Conservation (phyloP, 2,888 invertebrate genomes). For the Scrobipalpa costella region DNA sequence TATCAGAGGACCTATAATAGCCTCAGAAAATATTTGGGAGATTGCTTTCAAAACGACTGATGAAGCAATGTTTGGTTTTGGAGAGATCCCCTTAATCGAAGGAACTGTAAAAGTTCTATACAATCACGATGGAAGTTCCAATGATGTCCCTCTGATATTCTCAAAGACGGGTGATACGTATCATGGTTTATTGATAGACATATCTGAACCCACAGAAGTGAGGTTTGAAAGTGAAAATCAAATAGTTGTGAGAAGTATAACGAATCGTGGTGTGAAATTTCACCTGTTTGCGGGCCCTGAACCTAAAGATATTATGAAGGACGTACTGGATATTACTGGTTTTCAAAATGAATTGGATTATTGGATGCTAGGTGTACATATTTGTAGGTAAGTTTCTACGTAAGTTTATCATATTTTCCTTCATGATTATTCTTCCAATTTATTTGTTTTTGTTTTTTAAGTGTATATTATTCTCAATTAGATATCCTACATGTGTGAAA, state of each 20-base stretch:
- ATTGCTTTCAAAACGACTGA: constrained; percentile 78
- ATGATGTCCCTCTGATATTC: constrained; percentile 75
- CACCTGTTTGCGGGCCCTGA: constrained; percentile 69
- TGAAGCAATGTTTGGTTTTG: constrained; percentile 79
- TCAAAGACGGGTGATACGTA: constrained; percentile 74
- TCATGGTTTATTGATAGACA: constrained; percentile 79
- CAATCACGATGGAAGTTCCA: constrained; percentile 66
- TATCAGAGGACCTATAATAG: constrained; percentile 80
- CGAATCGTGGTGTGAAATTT: constrained; percentile 60
- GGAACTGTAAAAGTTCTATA: constrained; percentile 69
- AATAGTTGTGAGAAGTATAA: constrained; percentile 79
- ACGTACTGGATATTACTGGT: constrained; percentile 55
- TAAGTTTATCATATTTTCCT: neutral
- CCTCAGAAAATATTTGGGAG: constrained; percentile 83
- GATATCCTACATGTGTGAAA: no score
- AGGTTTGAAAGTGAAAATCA: constrained; percentile 75
- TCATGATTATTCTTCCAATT: no score
- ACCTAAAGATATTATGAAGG: constrained; percentile 65
- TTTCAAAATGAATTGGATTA: constrained; percentile 54
- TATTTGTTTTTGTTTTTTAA: no score
- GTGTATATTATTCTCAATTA: no score
- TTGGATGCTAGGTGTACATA: constrained; percentile 73
- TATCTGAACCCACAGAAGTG: constrained; percentile 79
- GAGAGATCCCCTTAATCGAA: constrained; percentile 66
- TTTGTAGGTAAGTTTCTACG: constrained; percentile 69